Evolutionary conservation across 2,888 invertebrate species (phyloP), one percentile per base, ranked within the genome.

Genomic region (Lasioglossum villosulum): DNA sequence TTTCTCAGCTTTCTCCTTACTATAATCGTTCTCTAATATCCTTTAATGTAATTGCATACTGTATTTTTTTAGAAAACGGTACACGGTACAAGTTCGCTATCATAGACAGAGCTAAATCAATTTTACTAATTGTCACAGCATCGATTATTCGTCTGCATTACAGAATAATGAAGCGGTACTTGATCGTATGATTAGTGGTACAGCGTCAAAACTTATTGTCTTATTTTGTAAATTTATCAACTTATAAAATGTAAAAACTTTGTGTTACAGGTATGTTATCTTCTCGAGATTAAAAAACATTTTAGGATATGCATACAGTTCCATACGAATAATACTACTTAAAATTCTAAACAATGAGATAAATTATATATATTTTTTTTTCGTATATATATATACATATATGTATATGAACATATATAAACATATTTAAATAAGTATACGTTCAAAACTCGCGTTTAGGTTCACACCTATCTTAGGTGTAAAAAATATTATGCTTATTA

Each of bases 211-310:
- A 83, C 80, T 87, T 86, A 86, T 87, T 87, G 83, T 86, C 82
- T 80, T 84, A 52, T 63, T 19, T 79, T 63, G 68, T 70, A 80
- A 78, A 74, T 80, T 87, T 82, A 80, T 80, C 70, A 78, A 78
- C 70, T 83, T 87, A 87, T 87, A 78, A 87, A 86, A 86, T 70
- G 45, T 80, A 75, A 80, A 80, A 78, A 83, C 59, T 80, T 80
- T 45, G 45, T 63, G n/a, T 42, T 68, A 42, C 19, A 75, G 78
- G 72, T 82, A 8, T 70, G 42, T 82, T 63, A 70, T 16, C 52
- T 76, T 76, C 8, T 72, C 34, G 48, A 72, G 19, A 71, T 86
- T 86, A 83, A 56, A 86, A 74, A 82, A 82, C 16, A 71, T 59
- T 59, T 56, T 73, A 37, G 70, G 83, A 81, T 87, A 87, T 83